A percentile compares a stretch with the other conserved stretches of the same genome.
Evolutionary conservation across 2,113 vertebrate species (phyloP).

Genomic region (Bos javanicus): DNA sequence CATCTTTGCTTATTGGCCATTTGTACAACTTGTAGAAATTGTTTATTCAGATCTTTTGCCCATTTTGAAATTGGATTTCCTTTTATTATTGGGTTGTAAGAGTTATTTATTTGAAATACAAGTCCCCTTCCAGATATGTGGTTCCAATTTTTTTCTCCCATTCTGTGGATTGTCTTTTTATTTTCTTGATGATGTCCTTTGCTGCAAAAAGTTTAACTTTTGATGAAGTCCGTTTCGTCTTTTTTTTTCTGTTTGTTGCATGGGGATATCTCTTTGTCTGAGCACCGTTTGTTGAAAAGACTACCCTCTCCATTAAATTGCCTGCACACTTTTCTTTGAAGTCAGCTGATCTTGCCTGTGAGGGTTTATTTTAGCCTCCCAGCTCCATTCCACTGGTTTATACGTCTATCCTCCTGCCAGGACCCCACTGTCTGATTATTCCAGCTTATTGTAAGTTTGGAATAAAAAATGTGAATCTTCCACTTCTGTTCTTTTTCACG

Average conservation of each 20-base stretch:
- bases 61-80: not conserved
- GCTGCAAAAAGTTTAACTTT: not conserved
- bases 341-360: no score
- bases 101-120: not conserved
- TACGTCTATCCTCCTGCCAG: not conserved
- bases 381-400: not conserved
- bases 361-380: not conserved
- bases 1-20: not conserved
- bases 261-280: not conserved
- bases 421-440: not conserved
- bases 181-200: not conserved
- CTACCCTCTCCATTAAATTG: not conserved
- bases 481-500: not conserved
- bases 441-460: not conserved
- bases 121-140: not conserved
- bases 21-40: not conserved
- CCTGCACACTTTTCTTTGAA: not conserved
- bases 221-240: not conserved
- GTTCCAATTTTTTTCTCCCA: not conserved
- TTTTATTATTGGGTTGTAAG: not conserved
- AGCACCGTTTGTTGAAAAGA: not conserved
- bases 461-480: not conserved
- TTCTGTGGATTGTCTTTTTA: not conserved
- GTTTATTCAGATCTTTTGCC: not conserved
- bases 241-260: not conserved